phyloP scores from a whole-genome alignment of 1,140 invertebrate genomes.

The Drosophila sturtevanti region DNA sequence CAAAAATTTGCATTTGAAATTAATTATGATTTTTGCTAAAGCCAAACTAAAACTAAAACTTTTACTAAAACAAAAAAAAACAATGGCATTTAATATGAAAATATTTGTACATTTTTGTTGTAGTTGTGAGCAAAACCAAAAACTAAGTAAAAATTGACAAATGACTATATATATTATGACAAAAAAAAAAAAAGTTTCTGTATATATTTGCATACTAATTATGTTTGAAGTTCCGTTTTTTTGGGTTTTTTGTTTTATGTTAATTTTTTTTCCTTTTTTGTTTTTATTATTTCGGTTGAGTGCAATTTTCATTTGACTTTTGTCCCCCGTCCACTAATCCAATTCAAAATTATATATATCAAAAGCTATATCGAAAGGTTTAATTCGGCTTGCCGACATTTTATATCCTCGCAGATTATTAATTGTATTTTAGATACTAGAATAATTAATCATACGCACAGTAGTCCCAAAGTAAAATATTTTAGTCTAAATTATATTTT shows the following conservation, averaged over 20 bases:
- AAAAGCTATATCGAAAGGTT: background rate
- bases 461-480: background rate
- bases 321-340: slow-evolving; percentile 3
- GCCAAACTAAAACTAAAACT: background rate
- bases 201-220: slow-evolving; percentile 58
- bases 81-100: slow-evolving; percentile 44
- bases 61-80: background rate
- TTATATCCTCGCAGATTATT: background rate
- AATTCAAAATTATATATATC: background rate
- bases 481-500: no score
- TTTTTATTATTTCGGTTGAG: slow-evolving; percentile 20
- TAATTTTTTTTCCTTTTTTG: slow-evolving; percentile 27
- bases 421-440: background rate
- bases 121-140: slow-evolving; percentile 36
- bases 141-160: slow-evolving; percentile 51
- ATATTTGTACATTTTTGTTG: slow-evolving; percentile 47
- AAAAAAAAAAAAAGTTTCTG: slow-evolving; percentile 30
- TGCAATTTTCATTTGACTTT: background rate
- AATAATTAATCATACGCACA: background rate
- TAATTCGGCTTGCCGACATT: background rate
- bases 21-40: slow-evolving; percentile 19
- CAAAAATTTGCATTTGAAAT: slow-evolving; percentile 44
- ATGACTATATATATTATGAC: slow-evolving; percentile 35
- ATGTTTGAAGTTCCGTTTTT: slow-evolving; percentile 20
- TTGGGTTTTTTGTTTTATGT: slow-evolving; percentile 29